These are phyloP conservation scores for Falco concolor DNA, from an alignment of 2,797 vertebrate species.

Conservation along the genomic window DNA sequence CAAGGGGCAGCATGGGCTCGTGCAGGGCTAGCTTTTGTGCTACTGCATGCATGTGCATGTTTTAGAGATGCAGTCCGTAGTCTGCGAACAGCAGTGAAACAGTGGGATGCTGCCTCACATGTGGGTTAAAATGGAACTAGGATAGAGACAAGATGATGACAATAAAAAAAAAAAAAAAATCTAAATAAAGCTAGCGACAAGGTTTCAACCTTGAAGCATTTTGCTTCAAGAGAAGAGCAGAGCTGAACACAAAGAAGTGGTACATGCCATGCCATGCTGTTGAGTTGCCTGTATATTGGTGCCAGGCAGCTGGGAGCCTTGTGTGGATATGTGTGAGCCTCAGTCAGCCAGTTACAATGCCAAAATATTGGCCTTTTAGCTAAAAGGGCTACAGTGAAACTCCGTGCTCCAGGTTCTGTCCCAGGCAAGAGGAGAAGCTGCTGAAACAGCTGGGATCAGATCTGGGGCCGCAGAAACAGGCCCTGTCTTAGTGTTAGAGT, in stretches of 20 bases:
- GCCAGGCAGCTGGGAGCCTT: background rate
- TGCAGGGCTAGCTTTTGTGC: background rate
- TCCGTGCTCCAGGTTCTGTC: background rate
- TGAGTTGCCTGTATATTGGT: background rate
- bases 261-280: rapidly evolving
- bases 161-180: background rate
- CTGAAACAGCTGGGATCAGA: background rate
- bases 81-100: background rate
- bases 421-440: background rate
- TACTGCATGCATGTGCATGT: background rate
- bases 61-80: background rate
- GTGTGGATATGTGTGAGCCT: background rate
- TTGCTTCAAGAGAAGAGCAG: background rate
- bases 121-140: background rate
- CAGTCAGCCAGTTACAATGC: background rate
- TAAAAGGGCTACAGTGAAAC: background rate
- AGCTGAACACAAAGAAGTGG: background rate
- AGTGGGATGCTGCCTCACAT: background rate
- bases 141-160: background rate
- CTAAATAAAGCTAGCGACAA: background rate
- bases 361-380: background rate
- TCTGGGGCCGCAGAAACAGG: background rate
- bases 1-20: rapidly evolving
- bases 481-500: background rate
- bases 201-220: background rate